Conservation (phyloP, 2,888 invertebrate species). For the Drosophila ezoana region DNA sequence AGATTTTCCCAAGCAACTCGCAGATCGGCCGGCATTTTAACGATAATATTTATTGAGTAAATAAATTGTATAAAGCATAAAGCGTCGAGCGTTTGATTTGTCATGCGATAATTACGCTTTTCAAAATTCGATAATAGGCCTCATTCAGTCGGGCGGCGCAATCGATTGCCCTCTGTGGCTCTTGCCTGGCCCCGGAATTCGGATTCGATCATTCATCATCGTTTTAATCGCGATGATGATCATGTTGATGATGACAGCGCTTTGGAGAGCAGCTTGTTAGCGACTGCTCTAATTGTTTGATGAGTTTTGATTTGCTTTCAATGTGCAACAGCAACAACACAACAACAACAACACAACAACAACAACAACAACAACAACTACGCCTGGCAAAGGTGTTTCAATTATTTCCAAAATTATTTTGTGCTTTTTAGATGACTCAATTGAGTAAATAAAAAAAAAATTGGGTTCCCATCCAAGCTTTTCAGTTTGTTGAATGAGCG, state of each 20-base stretch:
- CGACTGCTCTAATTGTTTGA: conserved; percentile 57
- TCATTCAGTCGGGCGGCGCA: conserved; percentile 56
- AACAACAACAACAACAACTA: conserved; percentile 3
- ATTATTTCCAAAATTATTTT: conserved; percentile 10
- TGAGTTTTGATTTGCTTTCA: conserved; percentile 50
- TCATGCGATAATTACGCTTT: conserved; percentile 79
- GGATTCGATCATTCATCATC: conserved; percentile 32
- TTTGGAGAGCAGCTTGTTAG: conserved; percentile 61
- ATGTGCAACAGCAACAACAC: conserved; percentile 16
- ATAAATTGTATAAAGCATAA: conserved; percentile 52
- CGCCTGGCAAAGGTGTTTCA: conserved; percentile 29
- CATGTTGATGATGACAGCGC: conserved; percentile 45
- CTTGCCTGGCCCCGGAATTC: background rate
- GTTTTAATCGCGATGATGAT: conserved; percentile 23
- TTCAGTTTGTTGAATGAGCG: background rate
- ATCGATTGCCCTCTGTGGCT: conserved; percentile 42
- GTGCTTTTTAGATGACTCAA: conserved; percentile 16
- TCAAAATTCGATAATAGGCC: conserved; percentile 77
- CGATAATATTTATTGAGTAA: conserved; percentile 77
- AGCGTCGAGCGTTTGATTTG: conserved; percentile 67
- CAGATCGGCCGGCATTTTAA: conserved; percentile 30
- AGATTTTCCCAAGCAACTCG: conserved; percentile 45
- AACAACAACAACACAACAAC: conserved; percentile 1
- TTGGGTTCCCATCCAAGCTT: background rate
- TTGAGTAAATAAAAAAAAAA: background rate